These are phyloP conservation scores for Iselma pallidipennis DNA, from an alignment of 2,888 invertebrate genomes.

Conservation along the genomic window DNA sequence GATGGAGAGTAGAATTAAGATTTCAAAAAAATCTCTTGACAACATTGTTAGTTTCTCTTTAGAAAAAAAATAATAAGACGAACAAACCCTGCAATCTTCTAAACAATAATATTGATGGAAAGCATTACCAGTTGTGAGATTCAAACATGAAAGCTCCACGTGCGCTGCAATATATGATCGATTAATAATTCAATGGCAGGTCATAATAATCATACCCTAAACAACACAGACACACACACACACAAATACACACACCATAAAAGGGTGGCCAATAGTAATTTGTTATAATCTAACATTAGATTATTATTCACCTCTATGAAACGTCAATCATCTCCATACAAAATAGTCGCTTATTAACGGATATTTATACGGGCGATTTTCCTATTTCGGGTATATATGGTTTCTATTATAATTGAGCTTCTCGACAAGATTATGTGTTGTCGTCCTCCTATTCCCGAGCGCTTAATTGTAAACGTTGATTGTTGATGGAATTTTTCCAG, in stretches of 20 bases:
- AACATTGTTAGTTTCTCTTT: background rate
- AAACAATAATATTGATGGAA: background rate
- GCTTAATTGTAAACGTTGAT: no score
- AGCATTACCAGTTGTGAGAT: background rate
- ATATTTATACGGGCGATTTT: background rate
- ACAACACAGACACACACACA: background rate
- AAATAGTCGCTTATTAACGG: background rate
- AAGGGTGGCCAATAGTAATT: background rate
- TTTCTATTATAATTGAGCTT: background rate
- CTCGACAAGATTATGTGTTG: background rate
- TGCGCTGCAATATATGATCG: background rate
- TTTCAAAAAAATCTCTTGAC: background rate
- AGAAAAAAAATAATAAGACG: background rate
- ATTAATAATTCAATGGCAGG: background rate
- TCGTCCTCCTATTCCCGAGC: no score
- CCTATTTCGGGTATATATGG: background rate
- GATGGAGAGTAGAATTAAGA: background rate
- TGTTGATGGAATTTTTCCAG: background rate
- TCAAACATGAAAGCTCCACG: background rate
- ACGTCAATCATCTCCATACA: background rate
- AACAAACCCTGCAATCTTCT: background rate
- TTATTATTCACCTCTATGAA: background rate
- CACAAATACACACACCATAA: background rate
- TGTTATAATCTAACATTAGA: background rate
- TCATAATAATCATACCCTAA: background rate